Conservation (phyloP, 2,888 invertebrate genomes). For the Phalera bucephala region DNA sequence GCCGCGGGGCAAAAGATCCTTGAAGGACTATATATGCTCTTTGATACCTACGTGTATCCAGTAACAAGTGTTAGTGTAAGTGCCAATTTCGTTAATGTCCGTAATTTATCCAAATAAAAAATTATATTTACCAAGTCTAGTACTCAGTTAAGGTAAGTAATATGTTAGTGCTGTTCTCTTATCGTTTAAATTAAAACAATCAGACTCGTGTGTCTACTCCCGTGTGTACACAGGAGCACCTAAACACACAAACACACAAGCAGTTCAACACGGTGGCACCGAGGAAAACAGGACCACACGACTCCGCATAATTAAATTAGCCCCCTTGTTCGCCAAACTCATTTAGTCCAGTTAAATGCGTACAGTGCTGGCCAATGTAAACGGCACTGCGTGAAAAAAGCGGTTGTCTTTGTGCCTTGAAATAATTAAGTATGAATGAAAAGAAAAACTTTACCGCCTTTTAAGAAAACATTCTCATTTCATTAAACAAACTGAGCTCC, state of each 20-base stretch:
- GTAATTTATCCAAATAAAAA: too few species aligned
- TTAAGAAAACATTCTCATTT: too few species aligned
- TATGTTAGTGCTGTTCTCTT: background rate
- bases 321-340: conserved; percentile 32
- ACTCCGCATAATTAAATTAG: conserved; percentile 32
- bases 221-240: conserved; percentile 6
- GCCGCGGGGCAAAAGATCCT: too few species aligned
- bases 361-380: background rate
- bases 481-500: too few species aligned
- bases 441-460: too few species aligned
- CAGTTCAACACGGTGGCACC: conserved; percentile 11
- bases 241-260: conserved; percentile 11
- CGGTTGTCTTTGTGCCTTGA: too few species aligned
- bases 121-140: too few species aligned
- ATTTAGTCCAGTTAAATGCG: conserved; percentile 27
- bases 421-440: too few species aligned
- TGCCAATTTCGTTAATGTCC: too few species aligned
- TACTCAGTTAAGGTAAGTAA: background rate
- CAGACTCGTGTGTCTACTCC: background rate
- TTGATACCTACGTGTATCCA: too few species aligned
- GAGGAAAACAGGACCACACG: conserved; percentile 18
- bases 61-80: too few species aligned
- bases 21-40: too few species aligned
- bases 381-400: background rate
- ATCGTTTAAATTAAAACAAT: background rate